phyloP scores from a whole-genome alignment of 2,888 invertebrate species.

The Dermolepida albohirtum region DNA sequence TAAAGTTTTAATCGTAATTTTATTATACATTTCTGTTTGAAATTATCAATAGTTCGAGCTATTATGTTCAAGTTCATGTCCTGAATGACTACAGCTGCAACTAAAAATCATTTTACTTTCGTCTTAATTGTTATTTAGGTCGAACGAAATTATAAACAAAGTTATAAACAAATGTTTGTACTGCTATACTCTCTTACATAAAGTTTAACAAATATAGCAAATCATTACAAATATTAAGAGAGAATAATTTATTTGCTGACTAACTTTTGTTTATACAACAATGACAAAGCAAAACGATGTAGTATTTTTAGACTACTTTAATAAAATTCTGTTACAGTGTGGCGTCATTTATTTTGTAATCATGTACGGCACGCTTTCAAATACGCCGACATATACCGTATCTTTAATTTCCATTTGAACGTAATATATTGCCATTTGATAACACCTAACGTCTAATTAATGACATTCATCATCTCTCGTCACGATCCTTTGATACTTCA shows the following conservation, averaged over 20 bases:
- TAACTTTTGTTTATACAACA: slow-evolving; percentile 34
- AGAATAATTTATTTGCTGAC: slow-evolving; percentile 8
- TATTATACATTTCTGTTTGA: too few relatives aligned
- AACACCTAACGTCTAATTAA: slow-evolving; percentile 35
- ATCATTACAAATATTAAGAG: too few relatives aligned
- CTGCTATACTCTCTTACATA: too few relatives aligned
- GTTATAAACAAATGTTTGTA: too few relatives aligned
- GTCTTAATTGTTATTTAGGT: too few relatives aligned
- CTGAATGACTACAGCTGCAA: too few relatives aligned
- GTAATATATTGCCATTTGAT: slow-evolving; percentile 32
- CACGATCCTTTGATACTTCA: slow-evolving; percentile 26
- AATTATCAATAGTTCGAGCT: too few relatives aligned
- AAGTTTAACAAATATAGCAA: too few relatives aligned
- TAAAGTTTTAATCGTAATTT: too few relatives aligned
- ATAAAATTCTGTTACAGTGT: background rate
- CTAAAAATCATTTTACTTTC: too few relatives aligned
- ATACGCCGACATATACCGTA: background rate
- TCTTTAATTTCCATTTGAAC: slow-evolving; percentile 30
- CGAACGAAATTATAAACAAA: too few relatives aligned
- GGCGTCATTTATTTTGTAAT: slow-evolving; percentile 6
- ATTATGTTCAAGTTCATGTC: too few relatives aligned
- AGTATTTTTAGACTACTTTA: slow-evolving; percentile 26
- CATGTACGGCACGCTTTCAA: slow-evolving; percentile 9
- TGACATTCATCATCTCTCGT: slow-evolving; percentile 36
- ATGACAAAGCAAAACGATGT: slow-evolving; percentile 18